These are phyloP conservation scores for Neopelma chrysocephalum DNA, from an alignment of 2,797 vertebrate genomes.

Conservation along the genomic window DNA sequence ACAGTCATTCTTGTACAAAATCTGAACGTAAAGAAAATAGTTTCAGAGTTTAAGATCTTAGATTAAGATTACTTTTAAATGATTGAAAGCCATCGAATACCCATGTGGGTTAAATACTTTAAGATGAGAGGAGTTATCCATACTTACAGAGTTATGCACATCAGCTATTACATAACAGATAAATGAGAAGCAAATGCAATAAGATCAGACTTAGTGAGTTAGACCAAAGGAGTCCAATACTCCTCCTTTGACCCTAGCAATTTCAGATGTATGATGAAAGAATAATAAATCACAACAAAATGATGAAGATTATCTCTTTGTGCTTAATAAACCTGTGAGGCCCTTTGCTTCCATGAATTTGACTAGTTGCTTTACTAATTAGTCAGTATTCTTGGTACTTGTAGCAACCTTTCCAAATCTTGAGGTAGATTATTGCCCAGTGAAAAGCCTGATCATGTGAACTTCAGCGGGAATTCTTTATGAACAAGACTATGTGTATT, in stretches of 20 bases:
- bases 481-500: fast-evolving
- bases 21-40: background rate
- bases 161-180: background rate
- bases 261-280: background rate
- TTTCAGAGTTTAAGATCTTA: background rate
- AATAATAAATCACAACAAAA: background rate
- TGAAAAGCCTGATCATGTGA: background rate
- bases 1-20: background rate
- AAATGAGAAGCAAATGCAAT: background rate
- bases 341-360: background rate
- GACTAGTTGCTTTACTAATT: background rate
- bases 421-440: background rate
- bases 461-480: background rate
- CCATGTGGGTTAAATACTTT: background rate
- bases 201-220: background rate
- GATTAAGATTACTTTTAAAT: background rate
- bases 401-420: background rate
- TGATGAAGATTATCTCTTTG: background rate
- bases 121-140: background rate
- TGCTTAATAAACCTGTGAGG: background rate
- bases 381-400: background rate
- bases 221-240: background rate
- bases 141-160: background rate
- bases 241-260: background rate
- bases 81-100: background rate